Base-by-base conservation (phyloP, 2,888 invertebrate genomes). In the Erannis defoliaria region DNA sequence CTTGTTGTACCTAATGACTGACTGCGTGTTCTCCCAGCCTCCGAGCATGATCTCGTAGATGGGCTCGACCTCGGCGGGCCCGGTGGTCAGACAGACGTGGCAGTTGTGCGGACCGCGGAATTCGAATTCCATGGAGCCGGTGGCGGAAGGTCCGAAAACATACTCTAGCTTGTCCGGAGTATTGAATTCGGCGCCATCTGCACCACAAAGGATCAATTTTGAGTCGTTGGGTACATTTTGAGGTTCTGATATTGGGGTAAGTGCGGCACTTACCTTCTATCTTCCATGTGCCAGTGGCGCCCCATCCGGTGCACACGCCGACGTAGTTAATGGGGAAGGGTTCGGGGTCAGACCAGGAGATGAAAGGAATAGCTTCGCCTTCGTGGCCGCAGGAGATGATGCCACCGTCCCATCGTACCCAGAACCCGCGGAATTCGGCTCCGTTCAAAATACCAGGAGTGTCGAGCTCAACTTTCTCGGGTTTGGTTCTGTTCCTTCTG, bases 271-370 rank as follows among this genome's bases (percentile, higher is more conserved):
- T 92, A 96, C 96, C 96, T 93, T 97, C 96, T 74, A 97, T 94
- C 68, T 96, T 93, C 97, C 97, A 98, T 40, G 95, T 94, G 33
- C 97, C 97, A 55, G 89, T 92, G 10, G 97, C 96, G 16, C 97
- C 97, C 97, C 97, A 97, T 49, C 97, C 97, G 45, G 97, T 97
- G 88, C 97, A 96, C 29, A 97, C 94, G 43, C 97, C 98, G 43
- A 97, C 95, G 84, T 95, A 96, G 65, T 94, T 94, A 58, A 97
- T 94, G 10, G 94, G 94, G 82, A 97, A 95, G 4, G 95, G 94
- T 67, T 96, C 94, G 0, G 95, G 95, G 77, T 97, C 96, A 29
- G 94, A 88, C 93, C 95, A 96, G 10, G 94, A 94, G 69, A 97
- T 84, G 88, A 98, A 96, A 0, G 97, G 96, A 9, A 94, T 94